Base-by-base conservation (phyloP, 1,140 invertebrate species). In the Himalopsyche phryganea region DNA sequence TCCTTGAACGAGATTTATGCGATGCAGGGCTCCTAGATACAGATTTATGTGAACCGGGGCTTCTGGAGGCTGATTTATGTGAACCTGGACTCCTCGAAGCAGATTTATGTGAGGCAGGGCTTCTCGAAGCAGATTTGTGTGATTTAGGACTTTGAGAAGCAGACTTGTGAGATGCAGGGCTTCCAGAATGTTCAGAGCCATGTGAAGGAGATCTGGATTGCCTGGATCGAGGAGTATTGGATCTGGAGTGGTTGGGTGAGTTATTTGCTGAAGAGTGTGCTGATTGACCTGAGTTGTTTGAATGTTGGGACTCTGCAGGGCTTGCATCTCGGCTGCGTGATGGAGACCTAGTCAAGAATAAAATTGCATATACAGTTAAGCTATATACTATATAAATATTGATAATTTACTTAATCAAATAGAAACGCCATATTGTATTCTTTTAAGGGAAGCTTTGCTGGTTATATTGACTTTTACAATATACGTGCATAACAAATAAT, bases 291-390 rank as follows among this genome's bases (percentile, higher is more conserved):
- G 65, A 68, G 51, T 6, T 64, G 61, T 50, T 49, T 10, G 69
- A 76, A 66, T 72, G 70, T 28, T 40, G 40, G n/a, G 50, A 76
- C 6, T 41, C 65, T 10, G 64, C 69, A 40, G 76, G 76, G 19
- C 74, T 75, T 51, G 72, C 75, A 11, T 74, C 73, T 60, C 71
- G 72, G 58, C 74, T 76, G 11, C 69, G 61, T 14, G 74, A 76
- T 7, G 47, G 69, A 18, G 52, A 61, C 18, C 52, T 60, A 20
- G 35, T n/a, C n/a, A n/a, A n/a, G n/a, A n/a, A n/a, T n/a, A n/a
- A n/a, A n/a, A n/a, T n/a, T n/a, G n/a, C n/a, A n/a, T n/a, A n/a
- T n/a, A n/a, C n/a, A n/a, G n/a, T n/a, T n/a, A n/a, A n/a, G n/a
- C n/a, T n/a, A n/a, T n/a, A n/a, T n/a, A n/a, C n/a, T n/a, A n/a